phyloP scores from a whole-genome alignment of 1,140 invertebrate species.

The Halesus radiatus region DNA sequence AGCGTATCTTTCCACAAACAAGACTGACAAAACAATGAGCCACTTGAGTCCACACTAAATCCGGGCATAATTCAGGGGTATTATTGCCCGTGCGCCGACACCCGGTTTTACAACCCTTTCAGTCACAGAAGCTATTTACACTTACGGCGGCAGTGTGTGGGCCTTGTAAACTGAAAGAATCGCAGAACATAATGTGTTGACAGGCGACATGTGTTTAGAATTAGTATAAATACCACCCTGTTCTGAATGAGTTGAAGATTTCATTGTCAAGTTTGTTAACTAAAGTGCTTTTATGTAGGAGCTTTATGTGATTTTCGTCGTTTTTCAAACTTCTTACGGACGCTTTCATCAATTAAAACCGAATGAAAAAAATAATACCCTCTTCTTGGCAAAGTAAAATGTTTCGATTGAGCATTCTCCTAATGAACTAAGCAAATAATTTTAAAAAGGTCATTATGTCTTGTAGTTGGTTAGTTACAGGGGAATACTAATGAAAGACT shows the following conservation, averaged over 20 bases:
- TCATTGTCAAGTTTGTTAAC: too few relatives aligned
- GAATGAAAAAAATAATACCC: too few relatives aligned
- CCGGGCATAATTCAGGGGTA: neutral
- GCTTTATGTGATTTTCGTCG: too few relatives aligned
- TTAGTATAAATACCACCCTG: neutral
- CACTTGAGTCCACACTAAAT: neutral
- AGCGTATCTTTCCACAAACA: neutral
- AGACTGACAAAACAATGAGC: slow-evolving; percentile 4
- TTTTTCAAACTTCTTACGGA: too few relatives aligned
- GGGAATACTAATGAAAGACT: too few relatives aligned
- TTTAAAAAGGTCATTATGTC: too few relatives aligned
- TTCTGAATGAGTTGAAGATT: neutral
- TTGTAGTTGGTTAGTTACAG: too few relatives aligned
- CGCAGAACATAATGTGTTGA: neutral
- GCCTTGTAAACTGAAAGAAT: slow-evolving; percentile 1
- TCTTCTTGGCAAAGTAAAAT: too few relatives aligned
- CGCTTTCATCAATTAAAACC: too few relatives aligned
- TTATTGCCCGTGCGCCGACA: neutral
- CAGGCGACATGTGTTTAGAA: neutral
- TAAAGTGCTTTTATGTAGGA: too few relatives aligned
- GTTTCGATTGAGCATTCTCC: too few relatives aligned
- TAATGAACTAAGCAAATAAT: too few relatives aligned
- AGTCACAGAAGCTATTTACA: neutral
- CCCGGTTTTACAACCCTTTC: slow-evolving; percentile 10
- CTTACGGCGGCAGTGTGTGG: neutral